phyloP scores from a whole-genome alignment of 2,888 invertebrate species.

The Limnephilus auricula region DNA sequence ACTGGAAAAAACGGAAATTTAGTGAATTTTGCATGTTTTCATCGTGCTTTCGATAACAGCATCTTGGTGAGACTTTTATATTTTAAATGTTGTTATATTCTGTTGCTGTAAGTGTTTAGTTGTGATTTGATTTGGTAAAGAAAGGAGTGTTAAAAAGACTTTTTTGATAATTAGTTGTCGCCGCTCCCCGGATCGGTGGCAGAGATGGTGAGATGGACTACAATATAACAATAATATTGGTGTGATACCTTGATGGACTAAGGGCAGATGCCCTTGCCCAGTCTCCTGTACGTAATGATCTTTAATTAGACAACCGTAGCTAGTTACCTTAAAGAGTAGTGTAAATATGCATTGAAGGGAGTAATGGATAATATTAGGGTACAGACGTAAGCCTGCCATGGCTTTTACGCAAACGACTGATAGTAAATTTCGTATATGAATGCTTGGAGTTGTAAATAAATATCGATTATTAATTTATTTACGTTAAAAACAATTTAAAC shows the following conservation, averaged over 20 bases:
- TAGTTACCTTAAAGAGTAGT: constrained; percentile 66
- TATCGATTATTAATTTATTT: constrained; percentile 66
- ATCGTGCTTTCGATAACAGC: constrained; percentile 28
- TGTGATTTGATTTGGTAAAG: constrained; percentile 42
- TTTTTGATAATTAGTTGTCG: background rate
- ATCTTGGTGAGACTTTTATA: constrained; percentile 45
- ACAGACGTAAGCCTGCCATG: constrained; percentile 64
- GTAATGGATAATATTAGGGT: constrained; percentile 67
- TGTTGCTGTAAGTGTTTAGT: constrained; percentile 38
- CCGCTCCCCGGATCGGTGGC: constrained; percentile 3
- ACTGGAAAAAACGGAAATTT: constrained; percentile 46
- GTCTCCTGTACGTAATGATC: constrained; percentile 66
- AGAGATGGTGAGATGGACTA: background rate
- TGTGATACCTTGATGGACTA: constrained; percentile 62
- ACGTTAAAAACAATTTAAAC: constrained; percentile 64
- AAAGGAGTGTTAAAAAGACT: constrained; percentile 41
- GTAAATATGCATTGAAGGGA: constrained; percentile 62
- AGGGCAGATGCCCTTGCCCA: constrained; percentile 50
- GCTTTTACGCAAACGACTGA: constrained; percentile 67
- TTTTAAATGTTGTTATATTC: constrained; percentile 35
- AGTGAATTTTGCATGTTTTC: constrained; percentile 51
- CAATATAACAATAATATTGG: constrained; percentile 57
- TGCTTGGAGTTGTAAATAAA: constrained; percentile 66
- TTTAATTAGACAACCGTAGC: constrained; percentile 65
- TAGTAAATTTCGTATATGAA: constrained; percentile 67